These are phyloP conservation scores for Drosophila persimilis DNA, from an alignment of 1,140 invertebrate genomes.

Conservation along the genomic window DNA sequence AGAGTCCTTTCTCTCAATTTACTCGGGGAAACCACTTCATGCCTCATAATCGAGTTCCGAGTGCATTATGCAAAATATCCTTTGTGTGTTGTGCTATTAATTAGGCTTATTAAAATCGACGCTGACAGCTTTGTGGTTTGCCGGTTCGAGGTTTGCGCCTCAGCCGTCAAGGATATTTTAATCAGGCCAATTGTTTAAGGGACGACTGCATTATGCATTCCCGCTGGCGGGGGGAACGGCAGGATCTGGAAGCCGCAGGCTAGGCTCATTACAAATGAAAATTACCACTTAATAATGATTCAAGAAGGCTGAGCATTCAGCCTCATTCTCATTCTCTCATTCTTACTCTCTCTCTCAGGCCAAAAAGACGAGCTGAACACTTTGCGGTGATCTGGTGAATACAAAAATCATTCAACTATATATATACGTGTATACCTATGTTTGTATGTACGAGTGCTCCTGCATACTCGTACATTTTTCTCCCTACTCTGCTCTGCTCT, in stretches of 20 bases:
- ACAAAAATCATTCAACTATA: conserved; percentile 56
- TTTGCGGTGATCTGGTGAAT: conserved; percentile 57
- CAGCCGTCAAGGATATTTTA: conserved; percentile 69
- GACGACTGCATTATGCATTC: conserved; percentile 62
- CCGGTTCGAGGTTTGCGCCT: conserved; percentile 36
- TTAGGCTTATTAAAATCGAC: conserved; percentile 76
- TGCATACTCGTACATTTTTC: conserved; percentile 8
- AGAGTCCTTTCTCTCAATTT: not conserved
- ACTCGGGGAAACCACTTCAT: not conserved
- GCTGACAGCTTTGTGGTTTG: conserved; percentile 66
- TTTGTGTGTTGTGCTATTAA: conserved; percentile 63
- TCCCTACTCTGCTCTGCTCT: too few relatives aligned
- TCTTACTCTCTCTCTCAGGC: not conserved
- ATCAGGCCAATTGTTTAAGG: conserved; percentile 74
- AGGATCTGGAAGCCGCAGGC: conserved; percentile 33
- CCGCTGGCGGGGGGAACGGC: not conserved
- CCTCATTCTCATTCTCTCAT: conserved; percentile 8
- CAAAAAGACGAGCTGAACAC: not conserved
- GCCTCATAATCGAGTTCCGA: conserved; percentile 47
- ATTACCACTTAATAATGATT: conserved; percentile 75
- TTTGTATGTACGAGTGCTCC: conserved; percentile 16
- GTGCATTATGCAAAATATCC: conserved; percentile 33
- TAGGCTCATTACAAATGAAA: conserved; percentile 74
- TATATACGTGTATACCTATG: conserved; percentile 8
- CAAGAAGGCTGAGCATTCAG: conserved; percentile 42